Conservation (phyloP, 2,113 vertebrate genomes). For the Pterocles burchelli region DNA sequence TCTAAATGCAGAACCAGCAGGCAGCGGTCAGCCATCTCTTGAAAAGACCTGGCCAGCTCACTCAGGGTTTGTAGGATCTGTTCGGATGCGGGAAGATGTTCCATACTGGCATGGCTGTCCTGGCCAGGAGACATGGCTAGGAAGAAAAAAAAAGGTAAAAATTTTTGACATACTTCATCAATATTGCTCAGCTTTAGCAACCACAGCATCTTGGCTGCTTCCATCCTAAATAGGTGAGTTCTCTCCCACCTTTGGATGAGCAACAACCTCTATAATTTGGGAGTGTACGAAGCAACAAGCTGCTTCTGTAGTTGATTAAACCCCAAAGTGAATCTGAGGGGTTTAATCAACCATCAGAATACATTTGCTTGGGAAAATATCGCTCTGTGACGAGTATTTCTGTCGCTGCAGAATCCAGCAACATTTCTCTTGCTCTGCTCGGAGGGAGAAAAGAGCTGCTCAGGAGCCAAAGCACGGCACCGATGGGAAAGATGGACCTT, state of each 20-base stretch:
- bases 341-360: not conserved
- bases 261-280: not conserved
- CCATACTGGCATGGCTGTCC: conserved; percentile 81
- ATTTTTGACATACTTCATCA: not conserved
- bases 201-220: not conserved
- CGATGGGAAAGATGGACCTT: not conserved
- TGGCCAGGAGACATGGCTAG: conserved; percentile 81
- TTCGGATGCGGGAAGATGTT: conserved; percentile 85
- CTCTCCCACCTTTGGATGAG: not conserved
- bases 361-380: not conserved
- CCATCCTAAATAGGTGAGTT: not conserved
- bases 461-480: accelerated
- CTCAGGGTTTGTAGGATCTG: conserved; percentile 93
- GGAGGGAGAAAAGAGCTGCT: not conserved
- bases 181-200: not conserved
- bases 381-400: not conserved
- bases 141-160: not conserved
- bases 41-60: conserved; percentile 91
- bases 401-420: not conserved
- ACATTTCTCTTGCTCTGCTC: not conserved
- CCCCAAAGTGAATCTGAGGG: not conserved
- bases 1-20: conserved; percentile 93
- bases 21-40: conserved; percentile 95
- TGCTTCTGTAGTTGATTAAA: not conserved
- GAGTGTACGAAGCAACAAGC: not conserved